Percentiles rank a stretch among this genome's conserved stretches.
phyloP scores from a whole-genome alignment of 2,888 invertebrate genomes.

The Serrognathus titanus region DNA sequence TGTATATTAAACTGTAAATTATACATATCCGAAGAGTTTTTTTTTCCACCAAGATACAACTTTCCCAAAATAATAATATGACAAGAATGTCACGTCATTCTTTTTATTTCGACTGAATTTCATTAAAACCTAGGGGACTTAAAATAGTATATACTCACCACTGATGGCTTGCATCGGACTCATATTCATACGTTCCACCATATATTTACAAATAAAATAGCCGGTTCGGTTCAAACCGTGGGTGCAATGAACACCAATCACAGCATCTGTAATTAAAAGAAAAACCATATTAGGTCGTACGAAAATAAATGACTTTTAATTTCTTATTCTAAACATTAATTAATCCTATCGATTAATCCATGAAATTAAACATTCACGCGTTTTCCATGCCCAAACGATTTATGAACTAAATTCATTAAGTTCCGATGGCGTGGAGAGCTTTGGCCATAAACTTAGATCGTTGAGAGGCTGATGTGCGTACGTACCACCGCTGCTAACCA shows the following conservation, averaged over 20 bases:
- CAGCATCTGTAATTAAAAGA: slow-evolving; percentile 47
- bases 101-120: too few species aligned
- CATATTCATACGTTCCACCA: slow-evolving; percentile 61
- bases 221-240: slow-evolving; percentile 80
- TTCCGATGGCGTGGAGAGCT: neutral
- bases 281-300: too few species aligned
- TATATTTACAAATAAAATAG: slow-evolving; percentile 72
- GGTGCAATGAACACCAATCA: slow-evolving; percentile 79
- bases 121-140: slow-evolving; percentile 49
- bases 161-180: slow-evolving; percentile 53
- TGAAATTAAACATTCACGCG: too few species aligned
- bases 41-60: neutral
- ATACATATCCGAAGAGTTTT: slow-evolving; percentile 31
- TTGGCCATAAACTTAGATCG: neutral
- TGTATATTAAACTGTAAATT: slow-evolving; percentile 3
- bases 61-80: too few species aligned
- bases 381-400: too few species aligned
- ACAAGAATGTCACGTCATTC: too few species aligned
- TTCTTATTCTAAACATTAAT: too few species aligned
- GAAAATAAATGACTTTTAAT: too few species aligned
- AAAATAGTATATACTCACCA: slow-evolving; percentile 58
- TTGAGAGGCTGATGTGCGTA: neutral
- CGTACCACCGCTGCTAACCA: neutral
- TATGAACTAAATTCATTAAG: too few species aligned
- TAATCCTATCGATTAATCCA: too few species aligned